phyloP scores from a whole-genome alignment of 2,888 invertebrate species.

The Ennomos erosarius region DNA sequence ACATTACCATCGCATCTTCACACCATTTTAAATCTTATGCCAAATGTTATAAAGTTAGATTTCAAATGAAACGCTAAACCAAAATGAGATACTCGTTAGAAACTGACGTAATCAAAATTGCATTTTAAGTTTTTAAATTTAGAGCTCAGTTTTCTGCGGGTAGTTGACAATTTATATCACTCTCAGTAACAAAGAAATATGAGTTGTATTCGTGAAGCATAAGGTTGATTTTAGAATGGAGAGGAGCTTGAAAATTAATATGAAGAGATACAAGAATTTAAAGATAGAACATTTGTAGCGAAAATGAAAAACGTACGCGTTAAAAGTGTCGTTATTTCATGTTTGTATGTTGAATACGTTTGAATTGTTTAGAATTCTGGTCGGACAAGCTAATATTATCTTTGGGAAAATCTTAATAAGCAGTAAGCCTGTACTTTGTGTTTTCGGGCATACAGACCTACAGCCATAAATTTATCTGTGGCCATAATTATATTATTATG shows the following conservation, averaged over 20 bases:
- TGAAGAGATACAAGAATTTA: slow-evolving; percentile 12
- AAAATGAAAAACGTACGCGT: slow-evolving; percentile 21
- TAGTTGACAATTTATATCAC: slow-evolving; percentile 2
- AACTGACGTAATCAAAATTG: slow-evolving; percentile 4
- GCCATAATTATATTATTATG: too few species aligned
- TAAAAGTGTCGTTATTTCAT: slow-evolving; percentile 18
- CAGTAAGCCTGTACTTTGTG: not conserved
- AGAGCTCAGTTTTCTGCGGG: slow-evolving; percentile 13
- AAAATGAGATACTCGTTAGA: slow-evolving; percentile 4
- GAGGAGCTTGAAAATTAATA: not conserved
- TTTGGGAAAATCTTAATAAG: slow-evolving; percentile 6
- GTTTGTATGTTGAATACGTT: slow-evolving; percentile 1
- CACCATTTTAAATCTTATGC: not conserved
- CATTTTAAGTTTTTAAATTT: slow-evolving; percentile 15
- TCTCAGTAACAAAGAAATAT: not conserved
- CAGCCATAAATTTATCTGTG: too few species aligned
- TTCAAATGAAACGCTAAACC: not conserved
- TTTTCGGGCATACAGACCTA: not conserved
- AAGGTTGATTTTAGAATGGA: slow-evolving; percentile 8
- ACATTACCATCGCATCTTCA: slow-evolving; percentile 8
- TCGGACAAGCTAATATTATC: not conserved
- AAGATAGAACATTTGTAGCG: slow-evolving; percentile 15
- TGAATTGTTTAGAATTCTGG: slow-evolving; percentile 2
- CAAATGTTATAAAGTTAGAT: not conserved
- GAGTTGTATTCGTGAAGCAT: not conserved